Evolutionary conservation across 2,888 invertebrate species (phyloP).

Genomic region (Epistrophella euchroma): DNA sequence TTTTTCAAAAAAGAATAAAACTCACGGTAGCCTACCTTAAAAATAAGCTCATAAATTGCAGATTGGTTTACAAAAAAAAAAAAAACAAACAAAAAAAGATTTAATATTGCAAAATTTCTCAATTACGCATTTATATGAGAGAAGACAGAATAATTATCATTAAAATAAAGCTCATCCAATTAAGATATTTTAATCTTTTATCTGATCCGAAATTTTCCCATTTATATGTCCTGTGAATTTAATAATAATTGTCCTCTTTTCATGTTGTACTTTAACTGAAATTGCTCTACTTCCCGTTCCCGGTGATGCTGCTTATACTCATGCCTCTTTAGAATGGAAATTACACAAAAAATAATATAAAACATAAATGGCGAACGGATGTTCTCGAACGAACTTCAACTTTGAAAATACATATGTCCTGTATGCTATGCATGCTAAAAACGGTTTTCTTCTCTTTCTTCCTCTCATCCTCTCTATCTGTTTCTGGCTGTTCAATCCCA

Average conservation of each 20-base stretch:
- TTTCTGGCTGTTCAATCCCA: not conserved
- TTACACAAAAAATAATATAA: not conserved
- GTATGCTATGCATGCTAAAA: slow-evolving; percentile 23
- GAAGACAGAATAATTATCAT: slow-evolving; percentile 54
- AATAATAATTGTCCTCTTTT: slow-evolving; percentile 54
- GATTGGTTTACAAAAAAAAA: not conserved
- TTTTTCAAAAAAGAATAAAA: too few relatives aligned
- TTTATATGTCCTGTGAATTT: slow-evolving; percentile 61
- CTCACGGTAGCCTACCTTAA: too few relatives aligned
- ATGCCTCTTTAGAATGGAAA: slow-evolving; percentile 13
- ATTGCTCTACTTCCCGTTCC: slow-evolving; percentile 19
- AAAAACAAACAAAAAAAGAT: slow-evolving; percentile 8
- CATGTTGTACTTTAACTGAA: slow-evolving; percentile 48
- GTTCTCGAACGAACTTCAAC: slow-evolving; percentile 43
- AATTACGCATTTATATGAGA: slow-evolving; percentile 46
- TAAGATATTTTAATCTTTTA: slow-evolving; percentile 72
- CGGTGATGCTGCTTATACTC: not conserved
- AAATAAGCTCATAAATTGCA: too few relatives aligned
- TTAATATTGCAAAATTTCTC: slow-evolving; percentile 43
- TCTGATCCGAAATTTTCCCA: slow-evolving; percentile 68
- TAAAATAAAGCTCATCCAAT: slow-evolving; percentile 70
- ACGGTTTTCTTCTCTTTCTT: slow-evolving; percentile 9
- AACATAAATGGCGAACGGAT: slow-evolving; percentile 46
- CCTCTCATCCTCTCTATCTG: not conserved
- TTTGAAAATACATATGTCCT: slow-evolving; percentile 64